Base-by-base conservation (phyloP, 1,140 invertebrate genomes). In the Sarcophaga peregrina region DNA sequence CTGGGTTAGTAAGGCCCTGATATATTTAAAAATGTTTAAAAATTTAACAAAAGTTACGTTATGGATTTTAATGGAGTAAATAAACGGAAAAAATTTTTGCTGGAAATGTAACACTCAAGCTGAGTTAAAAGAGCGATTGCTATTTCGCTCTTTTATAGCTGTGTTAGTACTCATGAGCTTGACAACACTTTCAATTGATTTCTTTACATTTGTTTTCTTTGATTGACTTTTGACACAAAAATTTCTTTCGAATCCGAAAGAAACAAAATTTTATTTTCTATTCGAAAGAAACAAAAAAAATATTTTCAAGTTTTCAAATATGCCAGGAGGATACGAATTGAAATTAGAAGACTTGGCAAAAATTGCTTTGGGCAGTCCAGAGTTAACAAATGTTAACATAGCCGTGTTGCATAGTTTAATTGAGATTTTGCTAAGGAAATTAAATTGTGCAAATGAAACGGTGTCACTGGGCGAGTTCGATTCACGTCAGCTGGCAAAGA, bases 391-490 rank as follows among this genome's bases (percentile, higher is more conserved):
- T 1, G 85, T 86, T 3, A 90, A 89, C 81, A 84, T 88, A 11
- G 85, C 86, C 11, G 87, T 87, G 1, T 58, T 90, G 4, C 88
- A 90, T 47, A 87, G 87, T 80, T 82, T 90, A 0, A 8, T 90
- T 8, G 85, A 90, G 80, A 84, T 87, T 13, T 11, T 90, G 0
- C 83, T 90, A 13, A 87, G 88, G 81, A 90, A 90, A 37, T 68
- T 90, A 5, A 81, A 87, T 80, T 89, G 88, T n/a, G 50, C 85
- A 48, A 48, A 87, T 8, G 86, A 89, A 68, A 17, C 84, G 82
- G 88, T 89, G 0, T 85, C 20, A 0, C 86, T 89, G 3, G 75
- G 84, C 0, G 88, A 87, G 37, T 85, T 86, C 15, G 88, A 89
- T 80, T 84, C 83, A 20, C 85, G 87, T 68, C 86, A 86, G 48